Percentiles rank a stretch among this genome's conserved stretches.
These are phyloP conservation scores for Taeniopygia guttata DNA, from an alignment of 2,797 vertebrate species.

Conservation along the genomic window DNA sequence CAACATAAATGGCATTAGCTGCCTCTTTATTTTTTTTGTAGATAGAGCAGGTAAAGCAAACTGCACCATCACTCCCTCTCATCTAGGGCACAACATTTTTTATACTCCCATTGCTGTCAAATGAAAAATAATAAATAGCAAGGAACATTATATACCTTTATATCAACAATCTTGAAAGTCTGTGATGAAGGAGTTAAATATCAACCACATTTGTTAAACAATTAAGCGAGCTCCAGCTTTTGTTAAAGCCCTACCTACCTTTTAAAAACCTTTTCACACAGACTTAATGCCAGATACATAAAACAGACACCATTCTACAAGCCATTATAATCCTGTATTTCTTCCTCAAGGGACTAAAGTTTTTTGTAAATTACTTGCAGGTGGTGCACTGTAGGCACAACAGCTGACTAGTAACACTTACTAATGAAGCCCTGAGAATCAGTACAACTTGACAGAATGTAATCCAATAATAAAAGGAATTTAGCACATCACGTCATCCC, in stretches of 20 bases:
- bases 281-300: not conserved
- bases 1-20: not conserved
- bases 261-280: not conserved
- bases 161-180: not conserved
- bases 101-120: not conserved
- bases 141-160: not conserved
- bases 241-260: not conserved
- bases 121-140: slow-evolving; percentile 2
- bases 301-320: not conserved
- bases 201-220: not conserved
- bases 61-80: not conserved
- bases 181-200: slow-evolving; percentile 16
- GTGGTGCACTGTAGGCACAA: not conserved
- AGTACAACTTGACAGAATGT: not conserved
- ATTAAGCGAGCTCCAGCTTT: slow-evolving; percentile 14
- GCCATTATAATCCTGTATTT: not conserved
- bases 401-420: not conserved
- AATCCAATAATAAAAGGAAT: slow-evolving; percentile 1
- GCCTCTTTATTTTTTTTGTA: not conserved
- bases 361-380: not conserved
- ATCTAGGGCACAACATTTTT: not conserved
- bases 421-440: not conserved
- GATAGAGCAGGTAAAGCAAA: not conserved
- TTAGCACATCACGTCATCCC: not conserved
- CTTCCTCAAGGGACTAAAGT: not conserved